These are phyloP conservation scores for Brachionus paranguensis DNA, from an alignment of 1,140 invertebrate species.

Conservation along the genomic window DNA sequence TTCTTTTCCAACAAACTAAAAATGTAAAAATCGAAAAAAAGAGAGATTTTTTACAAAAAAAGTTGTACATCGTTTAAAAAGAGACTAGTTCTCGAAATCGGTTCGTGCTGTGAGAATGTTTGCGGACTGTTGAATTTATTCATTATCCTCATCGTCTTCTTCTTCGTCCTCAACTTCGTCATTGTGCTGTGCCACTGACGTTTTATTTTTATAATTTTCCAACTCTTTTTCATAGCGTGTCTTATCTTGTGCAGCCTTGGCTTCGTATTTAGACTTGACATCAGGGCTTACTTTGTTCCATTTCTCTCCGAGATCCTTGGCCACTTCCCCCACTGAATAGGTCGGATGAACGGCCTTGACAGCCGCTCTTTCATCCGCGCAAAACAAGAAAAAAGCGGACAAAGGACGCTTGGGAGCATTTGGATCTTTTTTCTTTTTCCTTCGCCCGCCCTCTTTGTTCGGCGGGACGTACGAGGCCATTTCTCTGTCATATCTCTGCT, in stretches of 20 bases:
- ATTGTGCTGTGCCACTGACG: neutral
- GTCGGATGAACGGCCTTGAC: conserved; percentile 86
- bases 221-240: conserved; percentile 72
- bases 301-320: conserved; percentile 88
- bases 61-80: neutral
- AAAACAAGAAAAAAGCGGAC: conserved; percentile 99
- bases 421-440: conserved; percentile 79
- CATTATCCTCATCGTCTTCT: neutral
- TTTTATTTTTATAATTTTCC: conserved; percentile 19
- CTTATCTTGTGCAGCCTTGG: conserved; percentile 87
- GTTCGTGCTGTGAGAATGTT: neutral
- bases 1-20: neutral
- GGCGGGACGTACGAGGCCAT: conserved; percentile 91
- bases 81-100: neutral
- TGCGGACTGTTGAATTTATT: neutral
- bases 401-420: conserved; percentile 96
- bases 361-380: conserved; percentile 87
- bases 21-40: neutral
- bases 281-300: conserved; percentile 82
- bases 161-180: conserved; percentile 1
- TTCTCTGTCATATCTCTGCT: conserved; percentile 86
- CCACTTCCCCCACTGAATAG: conserved; percentile 89
- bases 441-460: conserved; percentile 64
- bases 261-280: conserved; percentile 80
- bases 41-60: neutral